These are phyloP conservation scores for Amphiprion percula DNA, from an alignment of 2,113 vertebrate genomes.

Conservation along the genomic window DNA sequence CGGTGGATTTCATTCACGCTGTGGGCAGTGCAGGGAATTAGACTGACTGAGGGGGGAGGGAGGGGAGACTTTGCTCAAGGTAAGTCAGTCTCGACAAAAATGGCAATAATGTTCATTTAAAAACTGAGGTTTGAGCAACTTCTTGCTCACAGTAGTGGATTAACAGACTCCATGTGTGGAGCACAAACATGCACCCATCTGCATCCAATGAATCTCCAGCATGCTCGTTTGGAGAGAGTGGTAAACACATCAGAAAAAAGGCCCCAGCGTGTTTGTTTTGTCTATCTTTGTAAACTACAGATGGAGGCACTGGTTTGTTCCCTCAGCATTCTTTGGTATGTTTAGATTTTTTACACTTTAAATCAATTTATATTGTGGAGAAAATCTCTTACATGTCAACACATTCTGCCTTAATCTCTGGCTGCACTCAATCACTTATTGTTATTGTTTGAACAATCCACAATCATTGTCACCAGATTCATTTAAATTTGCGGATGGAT, in stretches of 20 bases:
- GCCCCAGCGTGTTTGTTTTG: conserved; percentile 56
- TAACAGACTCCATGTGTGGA: conserved; percentile 53
- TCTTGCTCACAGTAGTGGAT: conserved; percentile 22
- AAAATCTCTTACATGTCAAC: conserved; percentile 27
- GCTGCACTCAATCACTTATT: conserved; percentile 3
- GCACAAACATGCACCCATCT: conserved; percentile 70
- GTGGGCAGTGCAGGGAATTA: not conserved
- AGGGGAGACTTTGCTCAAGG: not conserved
- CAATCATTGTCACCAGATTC: conserved; percentile 3
- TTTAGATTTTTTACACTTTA: conserved; percentile 48
- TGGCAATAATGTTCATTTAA: conserved; percentile 10
- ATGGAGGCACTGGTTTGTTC: conserved; percentile 42
- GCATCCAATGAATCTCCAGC: conserved; percentile 64
- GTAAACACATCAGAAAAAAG: conserved; percentile 51
- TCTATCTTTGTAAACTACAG: conserved; percentile 55
- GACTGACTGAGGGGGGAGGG: not conserved
- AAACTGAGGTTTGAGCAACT: conserved; percentile 20
- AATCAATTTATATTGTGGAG: conserved; percentile 7
- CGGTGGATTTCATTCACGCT: conserved; percentile 22
- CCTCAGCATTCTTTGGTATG: conserved; percentile 29
- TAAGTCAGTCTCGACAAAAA: not conserved
- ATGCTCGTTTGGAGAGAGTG: conserved; percentile 47
- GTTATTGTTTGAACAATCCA: conserved; percentile 18
- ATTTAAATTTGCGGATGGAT: conserved; percentile 17
- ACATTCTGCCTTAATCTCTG: conserved; percentile 22